Conservation (phyloP, 2,113 vertebrate genomes). For the Amphiprion ocellaris region DNA sequence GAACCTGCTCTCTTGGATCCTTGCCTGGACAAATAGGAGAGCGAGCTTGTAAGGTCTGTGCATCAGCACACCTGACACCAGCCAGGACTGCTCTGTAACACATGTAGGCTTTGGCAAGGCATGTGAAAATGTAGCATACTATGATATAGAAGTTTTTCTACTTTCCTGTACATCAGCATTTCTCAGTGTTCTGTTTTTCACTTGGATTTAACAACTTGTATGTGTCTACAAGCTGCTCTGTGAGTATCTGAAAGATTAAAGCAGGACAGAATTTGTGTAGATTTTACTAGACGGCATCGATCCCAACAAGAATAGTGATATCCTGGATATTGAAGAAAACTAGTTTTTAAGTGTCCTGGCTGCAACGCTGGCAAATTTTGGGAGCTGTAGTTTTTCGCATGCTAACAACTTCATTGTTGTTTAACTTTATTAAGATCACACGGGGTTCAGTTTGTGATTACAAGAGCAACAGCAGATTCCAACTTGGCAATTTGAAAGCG, state of each 20-base stretch:
- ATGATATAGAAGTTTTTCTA: constrained; percentile 13
- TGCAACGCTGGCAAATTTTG: neutral
- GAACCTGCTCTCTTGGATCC: constrained; percentile 74
- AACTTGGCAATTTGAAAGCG: neutral
- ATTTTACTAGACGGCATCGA: neutral
- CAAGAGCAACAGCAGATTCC: too few species aligned
- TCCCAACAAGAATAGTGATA: neutral
- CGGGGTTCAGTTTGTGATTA: too few species aligned
- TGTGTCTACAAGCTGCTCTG: too few species aligned
- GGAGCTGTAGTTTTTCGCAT: neutral
- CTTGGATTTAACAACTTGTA: too few species aligned
- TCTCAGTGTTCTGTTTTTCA: neutral
- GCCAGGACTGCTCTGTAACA: constrained; percentile 55
- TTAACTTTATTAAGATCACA: too few species aligned
- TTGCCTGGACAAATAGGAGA: constrained; percentile 76
- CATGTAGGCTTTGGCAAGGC: constrained; percentile 55
- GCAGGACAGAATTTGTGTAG: neutral
- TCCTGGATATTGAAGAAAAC: too few species aligned
- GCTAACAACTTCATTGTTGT: neutral
- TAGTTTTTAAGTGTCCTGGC: neutral
- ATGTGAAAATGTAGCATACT: constrained; percentile 16
- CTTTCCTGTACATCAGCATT: neutral
- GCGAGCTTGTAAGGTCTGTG: constrained; percentile 68
- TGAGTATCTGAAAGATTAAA: neutral
- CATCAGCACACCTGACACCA: constrained; percentile 69